Evolutionary conservation across 2,797 vertebrate genomes (phyloP).

Genomic region (Macropus fuliginosus): DNA sequence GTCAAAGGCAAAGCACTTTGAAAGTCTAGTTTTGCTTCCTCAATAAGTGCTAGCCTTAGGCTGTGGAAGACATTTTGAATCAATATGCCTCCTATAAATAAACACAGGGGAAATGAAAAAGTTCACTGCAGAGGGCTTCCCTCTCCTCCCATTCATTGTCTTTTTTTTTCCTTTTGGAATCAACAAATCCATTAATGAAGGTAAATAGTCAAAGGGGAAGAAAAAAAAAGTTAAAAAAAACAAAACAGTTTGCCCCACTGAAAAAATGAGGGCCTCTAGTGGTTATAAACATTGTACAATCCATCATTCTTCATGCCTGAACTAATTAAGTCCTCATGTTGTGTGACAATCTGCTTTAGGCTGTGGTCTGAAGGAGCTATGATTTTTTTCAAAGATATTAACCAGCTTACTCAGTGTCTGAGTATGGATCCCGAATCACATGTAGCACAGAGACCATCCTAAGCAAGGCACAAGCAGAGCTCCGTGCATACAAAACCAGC

Average conservation of each 20-base stretch:
- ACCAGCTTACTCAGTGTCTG: not conserved
- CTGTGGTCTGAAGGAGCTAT: not conserved
- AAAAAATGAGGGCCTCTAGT: not conserved
- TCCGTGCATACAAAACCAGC: accelerated
- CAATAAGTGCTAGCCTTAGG: not conserved
- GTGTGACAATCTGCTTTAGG: not conserved
- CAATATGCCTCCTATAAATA: not conserved
- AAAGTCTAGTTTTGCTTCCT: not conserved
- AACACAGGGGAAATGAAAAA: not conserved
- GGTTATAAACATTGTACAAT: accelerated
- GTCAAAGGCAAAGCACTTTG: not conserved
- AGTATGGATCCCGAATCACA: not conserved
- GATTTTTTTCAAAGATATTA: not conserved
- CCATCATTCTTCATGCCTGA: not conserved
- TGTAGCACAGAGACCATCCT: not conserved
- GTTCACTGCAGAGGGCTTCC: not conserved
- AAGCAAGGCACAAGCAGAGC: not conserved
- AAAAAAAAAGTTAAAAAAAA: not conserved
- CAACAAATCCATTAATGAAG: not conserved
- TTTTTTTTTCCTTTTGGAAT: not conserved
- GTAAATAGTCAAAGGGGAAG: not conserved
- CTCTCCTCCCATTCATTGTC: not conserved
- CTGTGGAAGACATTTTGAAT: not conserved
- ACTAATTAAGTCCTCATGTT: not conserved
- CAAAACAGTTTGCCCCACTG: accelerated